Evolutionary conservation across 2,797 vertebrate genomes (phyloP).

Genomic region (Fratercula arctica): DNA sequence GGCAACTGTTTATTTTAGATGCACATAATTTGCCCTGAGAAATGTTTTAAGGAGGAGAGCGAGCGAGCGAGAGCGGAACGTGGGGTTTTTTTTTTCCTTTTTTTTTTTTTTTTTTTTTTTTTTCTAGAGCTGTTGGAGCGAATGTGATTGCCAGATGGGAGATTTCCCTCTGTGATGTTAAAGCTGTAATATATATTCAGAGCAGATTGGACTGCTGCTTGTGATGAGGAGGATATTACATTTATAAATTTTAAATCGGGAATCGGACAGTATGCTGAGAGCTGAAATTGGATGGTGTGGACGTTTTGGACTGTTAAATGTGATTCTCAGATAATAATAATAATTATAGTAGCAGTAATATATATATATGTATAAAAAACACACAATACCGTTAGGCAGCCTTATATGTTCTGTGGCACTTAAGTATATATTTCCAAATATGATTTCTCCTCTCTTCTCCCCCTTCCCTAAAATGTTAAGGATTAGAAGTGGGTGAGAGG

Average conservation of each 20-base stretch:
- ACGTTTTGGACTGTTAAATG: slow-evolving; percentile 77
- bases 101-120: slow-evolving; percentile 9
- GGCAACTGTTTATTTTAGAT: slow-evolving; percentile 84
- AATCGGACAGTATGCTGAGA: slow-evolving; percentile 81
- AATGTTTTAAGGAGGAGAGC: slow-evolving; percentile 82
- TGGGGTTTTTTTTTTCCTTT: slow-evolving; percentile 16
- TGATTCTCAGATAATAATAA: slow-evolving; percentile 71
- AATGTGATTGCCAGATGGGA: slow-evolving; percentile 88
- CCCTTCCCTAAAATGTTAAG: slow-evolving; percentile 49
- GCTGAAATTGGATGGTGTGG: slow-evolving; percentile 81
- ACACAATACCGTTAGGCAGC: slow-evolving; percentile 41
- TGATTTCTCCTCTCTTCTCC: slow-evolving; percentile 7
- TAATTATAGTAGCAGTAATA: slow-evolving; percentile 65
- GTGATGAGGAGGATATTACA: slow-evolving; percentile 88
- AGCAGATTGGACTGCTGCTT: slow-evolving; percentile 87
- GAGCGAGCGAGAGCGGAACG: slow-evolving; percentile 65
- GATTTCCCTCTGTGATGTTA: slow-evolving; percentile 89
- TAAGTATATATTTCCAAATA: slow-evolving; percentile 55
- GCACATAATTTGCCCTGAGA: slow-evolving; percentile 85
- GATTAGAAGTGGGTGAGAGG: slow-evolving; percentile 15
- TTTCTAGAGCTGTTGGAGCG: slow-evolving; percentile 82
- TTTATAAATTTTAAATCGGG: slow-evolving; percentile 89
- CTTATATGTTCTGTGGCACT: slow-evolving; percentile 51
- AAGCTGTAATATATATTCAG: slow-evolving; percentile 92
- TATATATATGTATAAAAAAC: slow-evolving; percentile 67